Evolutionary conservation across 2,888 invertebrate genomes (phyloP).

Genomic region (Carpatolechia fugitivella): DNA sequence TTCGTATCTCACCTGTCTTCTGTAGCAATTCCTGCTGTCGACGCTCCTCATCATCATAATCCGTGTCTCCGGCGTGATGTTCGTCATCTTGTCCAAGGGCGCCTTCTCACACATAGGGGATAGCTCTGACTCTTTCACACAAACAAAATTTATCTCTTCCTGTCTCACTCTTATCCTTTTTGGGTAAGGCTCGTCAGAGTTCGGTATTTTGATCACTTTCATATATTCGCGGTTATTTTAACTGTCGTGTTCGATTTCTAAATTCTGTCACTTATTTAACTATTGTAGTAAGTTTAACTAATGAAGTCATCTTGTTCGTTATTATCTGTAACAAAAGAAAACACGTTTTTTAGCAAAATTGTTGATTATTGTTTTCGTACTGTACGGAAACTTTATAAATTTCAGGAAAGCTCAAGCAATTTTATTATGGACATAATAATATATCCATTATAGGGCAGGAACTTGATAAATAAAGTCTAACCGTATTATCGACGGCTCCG

Average conservation of each 20-base stretch:
- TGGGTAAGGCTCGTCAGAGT: background rate
- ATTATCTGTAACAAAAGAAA: background rate
- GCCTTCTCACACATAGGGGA: slow-evolving; percentile 61
- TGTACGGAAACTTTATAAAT: no score
- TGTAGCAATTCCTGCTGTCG: slow-evolving; percentile 57
- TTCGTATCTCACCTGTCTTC: slow-evolving; percentile 56
- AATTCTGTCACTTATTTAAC: background rate
- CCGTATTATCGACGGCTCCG: no score
- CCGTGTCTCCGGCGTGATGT: slow-evolving; percentile 66
- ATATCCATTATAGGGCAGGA: no score
- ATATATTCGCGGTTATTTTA: background rate
- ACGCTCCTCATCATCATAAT: slow-evolving; percentile 68
- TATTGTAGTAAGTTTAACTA: background rate
- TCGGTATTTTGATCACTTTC: background rate
- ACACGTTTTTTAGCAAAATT: background rate
- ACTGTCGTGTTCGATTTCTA: background rate
- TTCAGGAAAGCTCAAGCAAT: no score
- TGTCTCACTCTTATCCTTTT: background rate
- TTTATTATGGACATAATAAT: no score
- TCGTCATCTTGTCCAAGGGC: slow-evolving; percentile 61
- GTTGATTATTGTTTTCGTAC: background rate
- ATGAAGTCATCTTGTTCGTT: background rate
- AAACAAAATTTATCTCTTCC: background rate
- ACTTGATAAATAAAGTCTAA: no score
- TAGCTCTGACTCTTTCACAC: background rate